Evolutionary conservation across 1,140 invertebrate genomes (phyloP), one percentile per base, ranked within the genome.

Genomic region (Cataglyphis hispanica): DNA sequence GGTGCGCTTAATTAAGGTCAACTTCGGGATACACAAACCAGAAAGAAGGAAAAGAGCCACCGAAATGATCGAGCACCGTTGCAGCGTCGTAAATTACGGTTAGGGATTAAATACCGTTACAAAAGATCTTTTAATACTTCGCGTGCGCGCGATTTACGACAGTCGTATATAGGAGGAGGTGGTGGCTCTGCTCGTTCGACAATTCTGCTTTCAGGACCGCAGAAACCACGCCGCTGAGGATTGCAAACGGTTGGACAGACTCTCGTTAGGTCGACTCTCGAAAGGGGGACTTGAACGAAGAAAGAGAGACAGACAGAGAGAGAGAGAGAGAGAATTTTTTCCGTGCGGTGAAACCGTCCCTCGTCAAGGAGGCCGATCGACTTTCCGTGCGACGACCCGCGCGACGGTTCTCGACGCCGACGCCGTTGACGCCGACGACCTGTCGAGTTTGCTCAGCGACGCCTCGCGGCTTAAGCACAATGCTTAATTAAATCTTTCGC

Each of bases 311-410:
- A n/a, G n/a, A n/a, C n/a, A n/a, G n/a, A 40, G 34, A 40, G 11
- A 74, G 60, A 61, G 63, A 70, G 64, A 37, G 50, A 25, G 27
- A 76, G 77, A 86, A 86, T 89, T 89, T 89, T 89, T 89, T 64
- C 87, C 19, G 72, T 46, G 76, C 64, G 88, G 84, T 89, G 88
- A 89, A 89, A 89, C 88, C 75, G 84, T 89, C 77, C 75, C 70
- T 53, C 84, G 74, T 11, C 75, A 50, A 53, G 46, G 43, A 69
- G 61, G 63, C 34, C 88, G 88, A 88, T 88, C 88, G 88, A 88
- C 88, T 88, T 88, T 86, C 84, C 88, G 77, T 89, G 88, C 88
- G 87, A 88, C 87, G 77, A 89, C 61, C 84, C 81, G 69, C 69
- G 43, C 37, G 76, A 1, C 70, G 27, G 19, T 80, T 61, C 70